Evolutionary conservation across 1,140 invertebrate genomes (phyloP), one percentile per base, ranked within the genome.

Genomic region (Protaetia brevitarsis): DNA sequence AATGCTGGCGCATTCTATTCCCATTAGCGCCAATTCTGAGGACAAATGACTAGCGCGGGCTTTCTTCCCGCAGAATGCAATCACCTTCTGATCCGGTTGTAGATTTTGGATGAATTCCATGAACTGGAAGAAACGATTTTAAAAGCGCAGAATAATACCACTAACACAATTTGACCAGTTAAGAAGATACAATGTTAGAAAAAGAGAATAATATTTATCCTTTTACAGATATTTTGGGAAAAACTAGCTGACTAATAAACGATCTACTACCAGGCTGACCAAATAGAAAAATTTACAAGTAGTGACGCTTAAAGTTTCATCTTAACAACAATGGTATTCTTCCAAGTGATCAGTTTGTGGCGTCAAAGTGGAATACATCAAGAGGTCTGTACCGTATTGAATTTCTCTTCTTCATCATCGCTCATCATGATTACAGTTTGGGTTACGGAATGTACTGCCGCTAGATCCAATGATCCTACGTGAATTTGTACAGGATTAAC

Each of bases 31-130:
- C 10, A 97, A 77, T 67, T 96, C 89, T 74, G 89, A 89, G 0
- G 90, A 84, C n/a, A 96, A 74, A 73, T 93, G 86, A 78, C 92
- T 90, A 10, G 91, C 93, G 11, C 85, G 87, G 2, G 84, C 78
- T 78, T 96, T 96, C 70, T 89, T 92, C 0, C 90, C 90, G 74
- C 94, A 91, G 81, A 97, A 97, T 26, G 96, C 86, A 11, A 97
- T 93, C 0, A 88, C 86, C 79, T 96, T 78, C 10, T 77, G 68
- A 65, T 73, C 69, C 1, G 68, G 69, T 10, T 67, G 63, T 67
- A 77, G 60, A 67, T 72, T 75, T 1, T 57, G 63, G 1, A 65
- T 66, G 63, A 77, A 77, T 23, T 77, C 70, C 65, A 74, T 68
- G 11, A 76, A 75, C 76, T 73, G 68, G 64, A 72, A 75, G 72